Conservation (phyloP, 2,797 vertebrate genomes). For the Eleutherodactylus coqui region DNA sequence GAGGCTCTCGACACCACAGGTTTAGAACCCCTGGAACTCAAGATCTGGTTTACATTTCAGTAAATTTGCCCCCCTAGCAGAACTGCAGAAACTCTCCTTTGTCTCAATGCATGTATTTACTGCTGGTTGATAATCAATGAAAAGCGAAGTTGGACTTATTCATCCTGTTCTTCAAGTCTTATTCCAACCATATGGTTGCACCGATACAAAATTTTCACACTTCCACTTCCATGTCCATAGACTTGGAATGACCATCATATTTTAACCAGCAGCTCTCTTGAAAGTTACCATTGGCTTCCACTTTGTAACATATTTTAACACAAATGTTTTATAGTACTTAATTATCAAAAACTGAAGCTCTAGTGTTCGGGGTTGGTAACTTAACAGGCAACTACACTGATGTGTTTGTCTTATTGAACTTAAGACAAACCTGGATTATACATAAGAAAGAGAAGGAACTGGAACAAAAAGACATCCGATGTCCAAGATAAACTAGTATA, state of each 20-base stretch:
- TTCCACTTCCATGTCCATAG: neutral
- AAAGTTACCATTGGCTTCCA: neutral
- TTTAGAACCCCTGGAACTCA: too few relatives aligned
- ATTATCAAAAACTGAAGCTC: neutral
- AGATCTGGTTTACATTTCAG: too few relatives aligned
- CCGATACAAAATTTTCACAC: too few relatives aligned
- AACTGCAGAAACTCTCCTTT: too few relatives aligned
- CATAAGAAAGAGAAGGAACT: slow-evolving; percentile 36
- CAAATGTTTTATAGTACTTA: neutral
- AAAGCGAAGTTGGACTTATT: too few relatives aligned
- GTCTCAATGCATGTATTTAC: too few relatives aligned
- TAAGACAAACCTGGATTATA: slow-evolving; percentile 7
- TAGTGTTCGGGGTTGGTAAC: neutral
- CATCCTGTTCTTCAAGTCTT: too few relatives aligned
- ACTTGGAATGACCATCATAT: neutral
- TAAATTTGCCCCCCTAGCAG: too few relatives aligned
- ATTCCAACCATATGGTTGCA: too few relatives aligned
- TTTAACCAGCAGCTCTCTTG: neutral
- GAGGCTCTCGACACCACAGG: too few relatives aligned
- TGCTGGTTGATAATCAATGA: too few relatives aligned
- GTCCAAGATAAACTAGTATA: slow-evolving; percentile 76
- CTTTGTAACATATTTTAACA: neutral
- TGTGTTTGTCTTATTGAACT: slow-evolving; percentile 36
- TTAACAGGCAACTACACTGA: neutral
- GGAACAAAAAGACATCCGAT: slow-evolving; percentile 64